Evolutionary conservation across 2,113 vertebrate species (phyloP).

Genomic region (Castor canadensis): DNA sequence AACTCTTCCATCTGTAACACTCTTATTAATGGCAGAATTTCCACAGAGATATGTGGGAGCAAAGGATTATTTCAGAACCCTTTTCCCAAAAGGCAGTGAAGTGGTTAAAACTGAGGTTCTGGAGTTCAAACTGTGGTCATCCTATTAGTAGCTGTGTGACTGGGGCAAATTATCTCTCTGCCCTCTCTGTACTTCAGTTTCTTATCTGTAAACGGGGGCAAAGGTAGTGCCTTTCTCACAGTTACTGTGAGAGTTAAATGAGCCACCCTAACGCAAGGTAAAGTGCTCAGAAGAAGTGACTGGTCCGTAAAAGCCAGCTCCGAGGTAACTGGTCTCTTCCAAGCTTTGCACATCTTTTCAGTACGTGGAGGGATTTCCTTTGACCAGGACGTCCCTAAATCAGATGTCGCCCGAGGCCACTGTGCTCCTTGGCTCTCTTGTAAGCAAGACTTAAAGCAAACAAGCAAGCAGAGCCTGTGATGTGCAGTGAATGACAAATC

Average conservation of each 20-base stretch:
- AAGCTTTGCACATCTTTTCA: constrained; percentile 31
- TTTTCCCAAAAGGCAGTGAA: not conserved
- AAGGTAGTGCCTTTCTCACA: not conserved
- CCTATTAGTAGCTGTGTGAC: not conserved
- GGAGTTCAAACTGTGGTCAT: not conserved
- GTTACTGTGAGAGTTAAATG: not conserved
- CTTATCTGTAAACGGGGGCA: not conserved
- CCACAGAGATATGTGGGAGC: not conserved
- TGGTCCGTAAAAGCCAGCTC: not conserved
- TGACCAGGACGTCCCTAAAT: constrained; percentile 5
- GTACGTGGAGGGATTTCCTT: not conserved
- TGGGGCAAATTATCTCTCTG: not conserved
- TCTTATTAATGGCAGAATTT: constrained; percentile 37
- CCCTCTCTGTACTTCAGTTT: not conserved
- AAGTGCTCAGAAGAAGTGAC: not conserved
- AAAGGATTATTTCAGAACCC: not conserved
- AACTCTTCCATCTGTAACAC: not conserved
- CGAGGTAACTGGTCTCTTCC: not conserved
- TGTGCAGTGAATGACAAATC: not conserved
- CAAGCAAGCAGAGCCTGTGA: not conserved
- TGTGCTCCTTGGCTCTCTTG: not conserved
- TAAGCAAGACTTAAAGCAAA: constrained; percentile 10
- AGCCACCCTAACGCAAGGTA: not conserved
- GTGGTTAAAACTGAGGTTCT: constrained; percentile 30
- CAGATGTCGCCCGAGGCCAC: not conserved